Conservation (phyloP, 2,888 invertebrate genomes). For the Orthosia gothica region DNA sequence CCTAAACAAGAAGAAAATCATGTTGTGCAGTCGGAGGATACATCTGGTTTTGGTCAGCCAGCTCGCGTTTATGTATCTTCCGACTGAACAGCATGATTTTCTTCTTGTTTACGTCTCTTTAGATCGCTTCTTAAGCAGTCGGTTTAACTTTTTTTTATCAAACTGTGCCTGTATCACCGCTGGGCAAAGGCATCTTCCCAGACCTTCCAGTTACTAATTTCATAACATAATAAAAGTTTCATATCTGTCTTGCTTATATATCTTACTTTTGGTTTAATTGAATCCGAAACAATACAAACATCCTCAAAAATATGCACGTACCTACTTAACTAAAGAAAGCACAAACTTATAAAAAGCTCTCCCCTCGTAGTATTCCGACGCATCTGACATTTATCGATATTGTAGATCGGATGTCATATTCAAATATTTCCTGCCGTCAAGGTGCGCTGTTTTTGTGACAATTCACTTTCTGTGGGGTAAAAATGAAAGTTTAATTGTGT, state of each 20-base stretch:
- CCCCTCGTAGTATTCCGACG: conserved; percentile 5
- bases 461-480: conserved; percentile 56
- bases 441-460: conserved; percentile 57
- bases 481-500: conserved; percentile 53
- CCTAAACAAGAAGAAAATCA: no score
- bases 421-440: conserved; percentile 62
- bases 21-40: no score
- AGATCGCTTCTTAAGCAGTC: no score
- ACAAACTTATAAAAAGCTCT: conserved; percentile 12
- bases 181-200: no score
- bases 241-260: background rate
- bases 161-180: no score
- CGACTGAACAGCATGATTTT: no score
- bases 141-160: no score
- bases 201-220: no score
- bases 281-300: background rate
- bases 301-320: background rate
- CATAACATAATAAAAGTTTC: background rate
- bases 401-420: conserved; percentile 61
- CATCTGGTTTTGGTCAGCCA: no score
- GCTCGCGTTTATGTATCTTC: no score
- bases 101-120: no score
- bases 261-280: background rate
- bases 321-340: conserved; percentile 5
- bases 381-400: conserved; percentile 57